Evolutionary conservation across 2,888 invertebrate species (phyloP).

Genomic region (Dynastes tityus): DNA sequence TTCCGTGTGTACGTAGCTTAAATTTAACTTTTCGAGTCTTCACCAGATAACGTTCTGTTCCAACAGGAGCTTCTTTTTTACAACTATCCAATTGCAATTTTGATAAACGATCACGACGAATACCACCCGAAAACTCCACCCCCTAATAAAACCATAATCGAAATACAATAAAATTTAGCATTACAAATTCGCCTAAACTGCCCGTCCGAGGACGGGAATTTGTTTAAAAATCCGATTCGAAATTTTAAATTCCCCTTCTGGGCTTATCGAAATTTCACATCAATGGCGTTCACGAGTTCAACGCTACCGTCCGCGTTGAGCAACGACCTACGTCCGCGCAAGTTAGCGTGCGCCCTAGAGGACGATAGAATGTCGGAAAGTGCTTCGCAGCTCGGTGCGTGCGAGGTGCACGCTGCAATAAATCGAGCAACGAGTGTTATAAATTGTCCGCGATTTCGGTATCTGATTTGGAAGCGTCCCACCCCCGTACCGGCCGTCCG

Average conservation of each 20-base stretch:
- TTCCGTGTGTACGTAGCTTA: too few relatives aligned
- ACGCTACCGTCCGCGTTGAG: constrained; percentile 51
- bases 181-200: constrained; percentile 68
- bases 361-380: constrained; percentile 52
- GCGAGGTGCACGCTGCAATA: constrained; percentile 66
- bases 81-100: background rate
- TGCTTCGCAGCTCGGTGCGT: constrained; percentile 59
- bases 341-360: background rate
- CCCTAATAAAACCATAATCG: constrained; percentile 66
- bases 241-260: constrained; percentile 65
- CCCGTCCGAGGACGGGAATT: constrained; percentile 67
- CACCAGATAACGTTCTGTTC: too few relatives aligned
- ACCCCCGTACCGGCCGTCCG: constrained; percentile 56
- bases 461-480: constrained; percentile 64
- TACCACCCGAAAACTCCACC: constrained; percentile 22
- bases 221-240: constrained; percentile 68
- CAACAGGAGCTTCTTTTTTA: background rate
- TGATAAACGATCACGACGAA: background rate
- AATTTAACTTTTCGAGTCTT: too few relatives aligned
- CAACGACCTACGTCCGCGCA: constrained; percentile 56
- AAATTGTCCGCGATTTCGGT: constrained; percentile 68
- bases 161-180: constrained; percentile 69
- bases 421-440: constrained; percentile 67
- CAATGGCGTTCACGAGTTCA: constrained; percentile 52
- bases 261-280: constrained; percentile 63